phyloP scores from a whole-genome alignment of 1,140 invertebrate genomes.

The Lordiphosa stackelbergi region DNA sequence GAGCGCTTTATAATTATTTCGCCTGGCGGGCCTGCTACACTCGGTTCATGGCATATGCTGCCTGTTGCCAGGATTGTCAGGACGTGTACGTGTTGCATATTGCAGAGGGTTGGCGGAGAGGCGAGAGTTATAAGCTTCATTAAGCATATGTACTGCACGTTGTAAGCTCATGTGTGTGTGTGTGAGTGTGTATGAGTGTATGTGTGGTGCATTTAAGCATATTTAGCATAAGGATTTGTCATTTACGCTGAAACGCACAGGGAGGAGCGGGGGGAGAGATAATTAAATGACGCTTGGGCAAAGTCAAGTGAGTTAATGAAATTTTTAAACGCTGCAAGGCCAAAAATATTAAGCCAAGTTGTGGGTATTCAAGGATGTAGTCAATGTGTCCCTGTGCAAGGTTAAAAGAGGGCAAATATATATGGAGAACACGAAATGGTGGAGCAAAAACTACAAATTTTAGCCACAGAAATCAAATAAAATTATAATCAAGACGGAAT shows the following conservation, averaged over 20 bases:
- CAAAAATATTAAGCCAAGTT: conserved; percentile 2
- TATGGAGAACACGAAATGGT: no score
- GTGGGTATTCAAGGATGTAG: neutral
- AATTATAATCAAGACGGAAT: no score
- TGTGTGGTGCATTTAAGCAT: conserved; percentile 71
- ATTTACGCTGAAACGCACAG: conserved; percentile 61
- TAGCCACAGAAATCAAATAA: no score
- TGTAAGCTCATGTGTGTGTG: conserved; percentile 49
- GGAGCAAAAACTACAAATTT: no score
- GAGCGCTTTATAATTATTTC: conserved; percentile 76
- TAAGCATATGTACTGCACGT: conserved; percentile 75
- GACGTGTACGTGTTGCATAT: conserved; percentile 66
- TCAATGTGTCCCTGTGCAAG: no score
- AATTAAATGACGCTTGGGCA: conserved; percentile 62
- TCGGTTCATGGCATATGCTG: conserved; percentile 71
- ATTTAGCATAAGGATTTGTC: conserved; percentile 77
- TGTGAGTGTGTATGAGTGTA: conserved; percentile 14
- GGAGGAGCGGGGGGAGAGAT: conserved; percentile 16
- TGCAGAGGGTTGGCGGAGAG: conserved; percentile 28
- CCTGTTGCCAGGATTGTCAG: conserved; percentile 73
- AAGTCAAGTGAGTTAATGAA: conserved; percentile 64
- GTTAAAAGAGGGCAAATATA: no score
- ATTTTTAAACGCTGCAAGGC: conserved; percentile 49
- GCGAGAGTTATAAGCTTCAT: conserved; percentile 75
- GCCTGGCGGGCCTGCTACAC: conserved; percentile 61